phyloP scores from a whole-genome alignment of 2,797 vertebrate species.

The Tachyglossus aculeatus region DNA sequence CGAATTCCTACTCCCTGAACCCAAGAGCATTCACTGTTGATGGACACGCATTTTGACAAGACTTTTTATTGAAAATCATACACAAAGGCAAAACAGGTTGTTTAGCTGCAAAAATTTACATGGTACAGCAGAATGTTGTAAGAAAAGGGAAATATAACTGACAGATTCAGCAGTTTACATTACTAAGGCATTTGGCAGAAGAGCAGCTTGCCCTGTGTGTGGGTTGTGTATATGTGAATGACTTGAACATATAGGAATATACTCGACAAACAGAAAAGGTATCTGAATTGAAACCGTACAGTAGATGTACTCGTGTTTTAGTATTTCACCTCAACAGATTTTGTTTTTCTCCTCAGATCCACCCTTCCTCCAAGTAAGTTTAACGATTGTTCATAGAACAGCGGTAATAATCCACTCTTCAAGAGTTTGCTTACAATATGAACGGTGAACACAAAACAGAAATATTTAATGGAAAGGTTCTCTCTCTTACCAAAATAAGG shows the following conservation, averaged over 20 bases:
- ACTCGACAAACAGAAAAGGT: slow-evolving; percentile 36
- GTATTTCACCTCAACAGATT: slow-evolving; percentile 1
- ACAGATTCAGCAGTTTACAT: slow-evolving; percentile 59
- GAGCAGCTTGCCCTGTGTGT: slow-evolving; percentile 22
- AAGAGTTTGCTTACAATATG: slow-evolving; percentile 74
- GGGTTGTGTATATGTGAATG: background rate
- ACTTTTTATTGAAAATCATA: slow-evolving; percentile 78
- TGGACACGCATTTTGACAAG: slow-evolving; percentile 56
- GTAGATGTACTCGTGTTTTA: slow-evolving; percentile 29
- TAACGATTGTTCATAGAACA: slow-evolving; percentile 80
- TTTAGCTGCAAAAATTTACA: slow-evolving; percentile 68
- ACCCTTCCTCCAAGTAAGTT: slow-evolving; percentile 44
- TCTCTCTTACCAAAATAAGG: slow-evolving; percentile 66
- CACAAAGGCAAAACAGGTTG: slow-evolving; percentile 66
- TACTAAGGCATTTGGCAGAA: slow-evolving; percentile 77
- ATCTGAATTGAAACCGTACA: slow-evolving; percentile 55
- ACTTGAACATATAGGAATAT: slow-evolving; percentile 28
- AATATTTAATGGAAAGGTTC: slow-evolving; percentile 49
- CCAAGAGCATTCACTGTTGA: slow-evolving; percentile 35
- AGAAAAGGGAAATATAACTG: slow-evolving; percentile 56
- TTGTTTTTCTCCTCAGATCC: slow-evolving; percentile 9
- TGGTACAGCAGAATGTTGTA: slow-evolving; percentile 59
- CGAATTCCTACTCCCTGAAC: too few relatives aligned
- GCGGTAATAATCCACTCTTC: slow-evolving; percentile 75
- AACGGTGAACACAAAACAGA: slow-evolving; percentile 40